A percentile compares a stretch with the other conserved stretches of the same genome.
Conservation (phyloP, 1,140 invertebrate species). For the Papilio glaucus region DNA sequence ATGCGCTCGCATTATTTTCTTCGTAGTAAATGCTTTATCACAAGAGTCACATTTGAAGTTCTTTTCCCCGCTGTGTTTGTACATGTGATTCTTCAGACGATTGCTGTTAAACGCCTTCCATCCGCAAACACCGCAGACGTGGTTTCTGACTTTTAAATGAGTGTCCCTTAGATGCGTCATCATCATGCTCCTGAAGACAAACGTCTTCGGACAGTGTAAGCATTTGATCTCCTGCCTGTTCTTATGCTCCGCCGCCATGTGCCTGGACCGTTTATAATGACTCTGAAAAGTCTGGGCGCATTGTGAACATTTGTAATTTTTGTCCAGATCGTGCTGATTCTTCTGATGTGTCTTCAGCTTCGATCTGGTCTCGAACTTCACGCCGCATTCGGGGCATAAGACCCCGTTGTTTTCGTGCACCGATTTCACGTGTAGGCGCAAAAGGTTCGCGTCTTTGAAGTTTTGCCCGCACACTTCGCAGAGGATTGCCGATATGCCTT, state of each 20-base stretch:
- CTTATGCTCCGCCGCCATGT: slow-evolving; percentile 73
- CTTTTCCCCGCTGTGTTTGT: slow-evolving; percentile 76
- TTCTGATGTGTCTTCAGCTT: slow-evolving; percentile 74
- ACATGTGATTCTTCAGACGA: slow-evolving; percentile 74
- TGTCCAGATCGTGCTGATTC: slow-evolving; percentile 68
- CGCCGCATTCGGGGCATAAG: slow-evolving; percentile 68
- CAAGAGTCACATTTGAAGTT: slow-evolving; percentile 74
- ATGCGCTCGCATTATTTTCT: slow-evolving; percentile 75
- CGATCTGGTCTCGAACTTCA: slow-evolving; percentile 64
- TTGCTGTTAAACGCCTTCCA: slow-evolving; percentile 73
- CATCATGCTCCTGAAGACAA: slow-evolving; percentile 77
- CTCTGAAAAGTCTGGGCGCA: slow-evolving; percentile 66
- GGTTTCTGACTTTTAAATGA: slow-evolving; percentile 70
- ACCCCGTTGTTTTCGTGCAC: slow-evolving; percentile 66
- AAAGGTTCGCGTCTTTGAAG: slow-evolving; percentile 64
- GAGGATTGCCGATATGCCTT: slow-evolving; percentile 66
- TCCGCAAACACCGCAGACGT: slow-evolving; percentile 69
- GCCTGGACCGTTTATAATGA: slow-evolving; percentile 69
- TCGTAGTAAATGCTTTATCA: slow-evolving; percentile 73
- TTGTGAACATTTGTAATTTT: slow-evolving; percentile 67
- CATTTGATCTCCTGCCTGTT: slow-evolving; percentile 72
- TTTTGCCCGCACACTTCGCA: slow-evolving; percentile 74
- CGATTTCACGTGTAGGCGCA: slow-evolving; percentile 64
- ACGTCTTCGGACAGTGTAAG: slow-evolving; percentile 72
- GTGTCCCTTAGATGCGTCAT: slow-evolving; percentile 72